Percentiles rank a stretch among this genome's conserved stretches.
These are phyloP conservation scores for Craterocephalus amniculus DNA, from an alignment of 2,797 vertebrate species.

Conservation along the genomic window DNA sequence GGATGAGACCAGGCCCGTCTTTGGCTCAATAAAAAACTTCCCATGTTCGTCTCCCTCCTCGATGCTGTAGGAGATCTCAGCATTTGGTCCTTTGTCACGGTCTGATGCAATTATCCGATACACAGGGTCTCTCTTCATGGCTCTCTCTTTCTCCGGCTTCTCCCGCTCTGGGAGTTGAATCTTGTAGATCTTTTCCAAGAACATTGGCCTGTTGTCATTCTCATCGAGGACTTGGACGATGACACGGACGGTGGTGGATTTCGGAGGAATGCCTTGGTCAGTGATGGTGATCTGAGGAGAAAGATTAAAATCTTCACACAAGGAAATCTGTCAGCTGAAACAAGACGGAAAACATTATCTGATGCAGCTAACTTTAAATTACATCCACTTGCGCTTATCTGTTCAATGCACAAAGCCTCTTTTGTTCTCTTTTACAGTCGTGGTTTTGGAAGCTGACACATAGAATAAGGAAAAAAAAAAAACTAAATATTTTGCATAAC, in stretches of 20 bases:
- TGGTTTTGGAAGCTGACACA: not conserved
- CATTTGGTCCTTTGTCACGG: constrained; percentile 92
- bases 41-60: constrained; percentile 95
- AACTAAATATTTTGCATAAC: constrained; percentile 17
- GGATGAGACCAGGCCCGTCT: constrained; percentile 95
- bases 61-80: constrained; percentile 97
- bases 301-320: constrained; percentile 4
- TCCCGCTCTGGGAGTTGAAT: constrained; percentile 92
- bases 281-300: constrained; percentile 88
- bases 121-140: constrained; percentile 87
- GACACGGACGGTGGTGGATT: constrained; percentile 89
- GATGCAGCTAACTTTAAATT: constrained; percentile 9
- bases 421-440: constrained; percentile 6
- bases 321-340: not conserved
- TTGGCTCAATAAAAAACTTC: constrained; percentile 97
- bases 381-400: not conserved
- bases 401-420: not conserved
- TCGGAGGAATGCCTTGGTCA: constrained; percentile 88
- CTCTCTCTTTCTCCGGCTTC: constrained; percentile 86
- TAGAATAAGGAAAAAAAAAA: constrained; percentile 7
- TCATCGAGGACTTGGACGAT: constrained; percentile 95
- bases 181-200: constrained; percentile 98
- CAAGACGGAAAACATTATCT: constrained; percentile 4
- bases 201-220: constrained; percentile 95
- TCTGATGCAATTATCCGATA: constrained; percentile 94